Evolutionary conservation across 2,113 vertebrate species (phyloP).

Genomic region (Pelmatolapia mariae): DNA sequence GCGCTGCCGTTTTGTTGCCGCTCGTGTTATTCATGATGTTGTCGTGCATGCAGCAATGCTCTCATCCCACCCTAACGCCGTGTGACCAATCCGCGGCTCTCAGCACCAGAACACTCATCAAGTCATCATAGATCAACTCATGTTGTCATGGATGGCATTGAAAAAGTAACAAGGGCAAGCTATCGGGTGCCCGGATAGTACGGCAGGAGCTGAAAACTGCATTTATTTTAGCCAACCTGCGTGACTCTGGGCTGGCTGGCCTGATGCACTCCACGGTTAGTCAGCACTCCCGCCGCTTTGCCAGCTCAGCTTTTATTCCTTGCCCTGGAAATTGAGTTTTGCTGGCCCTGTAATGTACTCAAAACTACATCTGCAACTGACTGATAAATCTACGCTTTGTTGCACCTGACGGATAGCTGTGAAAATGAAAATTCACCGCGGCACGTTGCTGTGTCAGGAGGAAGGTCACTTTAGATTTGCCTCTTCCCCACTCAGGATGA

Average conservation of each 20-base stretch:
- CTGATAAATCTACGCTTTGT: conserved; percentile 65
- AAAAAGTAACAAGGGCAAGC: conserved; percentile 38
- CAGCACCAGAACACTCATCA: conserved; percentile 18
- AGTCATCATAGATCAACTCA: conserved; percentile 44
- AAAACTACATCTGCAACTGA: conserved; percentile 62
- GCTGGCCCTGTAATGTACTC: conserved; percentile 57
- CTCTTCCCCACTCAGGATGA: neutral
- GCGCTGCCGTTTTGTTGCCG: neutral
- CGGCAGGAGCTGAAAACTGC: conserved; percentile 32
- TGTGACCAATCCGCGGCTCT: neutral
- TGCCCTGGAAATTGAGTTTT: conserved; percentile 61
- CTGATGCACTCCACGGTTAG: conserved; percentile 44
- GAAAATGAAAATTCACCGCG: conserved; percentile 46
- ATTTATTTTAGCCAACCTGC: conserved; percentile 46
- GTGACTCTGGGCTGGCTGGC: neutral
- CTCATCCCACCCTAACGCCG: neutral
- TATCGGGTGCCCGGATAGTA: neutral
- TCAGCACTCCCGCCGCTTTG: conserved; percentile 55
- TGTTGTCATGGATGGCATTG: conserved; percentile 21
- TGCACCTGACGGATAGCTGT: conserved; percentile 45
- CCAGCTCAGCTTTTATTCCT: conserved; percentile 61
- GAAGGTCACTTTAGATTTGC: conserved; percentile 32
- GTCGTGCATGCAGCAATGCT: neutral
- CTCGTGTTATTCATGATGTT: conserved; percentile 15
- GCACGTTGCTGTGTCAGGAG: conserved; percentile 44